Base-by-base conservation (phyloP, 2,888 invertebrate genomes). In the Belgica antarctica region DNA sequence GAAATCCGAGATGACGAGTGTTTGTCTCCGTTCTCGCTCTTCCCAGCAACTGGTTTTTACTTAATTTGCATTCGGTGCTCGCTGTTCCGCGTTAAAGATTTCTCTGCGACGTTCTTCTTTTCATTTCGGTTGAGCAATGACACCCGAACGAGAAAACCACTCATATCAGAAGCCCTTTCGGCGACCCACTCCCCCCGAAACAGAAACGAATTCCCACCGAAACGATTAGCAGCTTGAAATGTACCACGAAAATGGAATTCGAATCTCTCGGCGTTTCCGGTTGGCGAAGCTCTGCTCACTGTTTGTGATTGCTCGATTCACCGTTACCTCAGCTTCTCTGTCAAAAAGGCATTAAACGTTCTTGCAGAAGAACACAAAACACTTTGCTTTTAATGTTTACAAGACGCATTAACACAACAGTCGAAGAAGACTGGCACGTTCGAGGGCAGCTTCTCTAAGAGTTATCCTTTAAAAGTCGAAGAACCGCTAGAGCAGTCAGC, bases 31-130 rank as follows among this genome's bases (percentile, higher is more conserved):
- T 52, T 52, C 52, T 52, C 22, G 2, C n/a, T n/a, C n/a, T n/a
- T n/a, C n/a, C n/a, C 52, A 17, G 17, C 52, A 52, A 52, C 52
- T 52, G 52, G 52, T 52, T 52, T 52, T 52, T 52, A 52, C 10
- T 41, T 52, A 22, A 22, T 3, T 52, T 22, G 19, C 52, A 52
- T 12, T 41, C 15, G 41, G 3, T 52, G 52, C 22, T 52, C 22
- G 22, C 52, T 52, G 12, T 52, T 52, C 52, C 52, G 52, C 22
- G 52, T n/a, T 31, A 52, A 52, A 41, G 15, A 41, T 2, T 41
- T 41, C 15, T 41, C 41, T n/a, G 41, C 15, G 41, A 41, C n/a
- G n/a, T n/a, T n/a, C 12, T 31, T 52, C 22, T 52, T 52, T 52
- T 52, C 12, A 17, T 52, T 52, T 52, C 41, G 41, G 52, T 19